phyloP scores from a whole-genome alignment of 2,113 vertebrate genomes.

The Zingel zingel region DNA sequence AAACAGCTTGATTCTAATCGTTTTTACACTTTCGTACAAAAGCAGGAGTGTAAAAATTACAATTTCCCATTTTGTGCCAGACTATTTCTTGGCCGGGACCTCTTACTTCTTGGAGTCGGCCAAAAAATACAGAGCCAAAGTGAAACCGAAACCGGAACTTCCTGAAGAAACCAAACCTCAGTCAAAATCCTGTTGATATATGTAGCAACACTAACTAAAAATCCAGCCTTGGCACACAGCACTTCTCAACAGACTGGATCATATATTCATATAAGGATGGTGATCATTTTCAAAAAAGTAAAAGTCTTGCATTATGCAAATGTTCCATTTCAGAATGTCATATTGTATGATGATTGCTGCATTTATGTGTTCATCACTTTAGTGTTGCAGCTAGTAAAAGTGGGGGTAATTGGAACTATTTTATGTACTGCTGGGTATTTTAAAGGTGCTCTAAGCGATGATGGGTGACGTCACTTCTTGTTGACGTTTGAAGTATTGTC shows the following conservation, averaged over 20 bases:
- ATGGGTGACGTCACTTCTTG: too few species aligned
- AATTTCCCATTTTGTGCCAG: not conserved
- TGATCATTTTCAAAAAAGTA: not conserved
- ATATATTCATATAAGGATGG: not conserved
- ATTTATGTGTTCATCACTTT: not conserved
- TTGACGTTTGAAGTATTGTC: too few species aligned
- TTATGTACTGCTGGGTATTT: not conserved
- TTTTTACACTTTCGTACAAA: not conserved
- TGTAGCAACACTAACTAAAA: not conserved
- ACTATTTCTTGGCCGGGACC: not conserved
- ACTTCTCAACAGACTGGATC: not conserved
- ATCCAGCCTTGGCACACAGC: not conserved
- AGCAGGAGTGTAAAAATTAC: not conserved
- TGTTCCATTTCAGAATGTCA: not conserved
- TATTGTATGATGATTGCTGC: not conserved
- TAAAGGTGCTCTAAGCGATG: too few species aligned
- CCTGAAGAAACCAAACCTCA: not conserved
- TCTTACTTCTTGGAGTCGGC: not conserved
- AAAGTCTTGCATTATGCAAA: not conserved
- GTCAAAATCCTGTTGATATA: not conserved
- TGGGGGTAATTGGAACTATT: not conserved
- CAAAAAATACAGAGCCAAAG: not conserved
- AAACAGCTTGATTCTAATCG: not conserved
- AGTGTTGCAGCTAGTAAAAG: not conserved
- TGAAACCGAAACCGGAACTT: not conserved